Evolutionary conservation across 2,797 vertebrate genomes (phyloP).

Genomic region (Trachops cirrhosus): DNA sequence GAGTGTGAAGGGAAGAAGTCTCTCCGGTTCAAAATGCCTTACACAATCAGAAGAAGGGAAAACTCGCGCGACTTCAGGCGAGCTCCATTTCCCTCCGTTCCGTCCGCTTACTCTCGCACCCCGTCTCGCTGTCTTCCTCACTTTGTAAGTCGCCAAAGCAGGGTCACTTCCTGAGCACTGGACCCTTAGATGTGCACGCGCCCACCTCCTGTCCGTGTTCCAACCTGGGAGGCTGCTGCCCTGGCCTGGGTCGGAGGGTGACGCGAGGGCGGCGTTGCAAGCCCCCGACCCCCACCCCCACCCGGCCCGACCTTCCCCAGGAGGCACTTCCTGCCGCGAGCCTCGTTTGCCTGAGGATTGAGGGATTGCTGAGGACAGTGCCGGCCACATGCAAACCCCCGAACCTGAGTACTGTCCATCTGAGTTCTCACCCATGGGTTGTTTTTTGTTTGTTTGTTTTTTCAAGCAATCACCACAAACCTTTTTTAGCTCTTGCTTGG

Average conservation of each 20-base stretch:
- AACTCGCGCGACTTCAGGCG: slow-evolving; percentile 47
- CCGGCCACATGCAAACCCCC: background rate
- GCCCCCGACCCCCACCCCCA: background rate
- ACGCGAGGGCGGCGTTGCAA: background rate
- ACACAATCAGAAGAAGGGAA: slow-evolving; percentile 67
- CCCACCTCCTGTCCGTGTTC: background rate
- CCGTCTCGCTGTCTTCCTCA: background rate
- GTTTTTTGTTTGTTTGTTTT: background rate
- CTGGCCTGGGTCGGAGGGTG: background rate
- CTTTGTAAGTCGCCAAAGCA: slow-evolving; percentile 14
- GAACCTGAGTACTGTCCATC: background rate
- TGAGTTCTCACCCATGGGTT: slow-evolving; percentile 5
- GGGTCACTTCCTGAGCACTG: slow-evolving; percentile 6
- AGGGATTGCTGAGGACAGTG: background rate
- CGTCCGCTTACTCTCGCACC: fast-evolving
- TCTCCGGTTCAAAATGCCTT: slow-evolving; percentile 80
- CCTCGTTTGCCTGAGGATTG: background rate
- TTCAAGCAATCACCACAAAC: slow-evolving; percentile 37
- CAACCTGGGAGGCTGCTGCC: background rate
- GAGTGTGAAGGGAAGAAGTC: slow-evolving; percentile 57
- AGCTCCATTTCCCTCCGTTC: slow-evolving; percentile 51
- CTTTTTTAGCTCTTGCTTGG: slow-evolving; percentile 54
- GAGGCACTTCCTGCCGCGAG: slow-evolving; percentile 23
- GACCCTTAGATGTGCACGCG: background rate
- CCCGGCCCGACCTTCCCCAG: background rate